Evolutionary conservation across 2,113 vertebrate genomes (phyloP), one percentile per base, ranked within the genome.

Genomic region (Antennarius striatus): DNA sequence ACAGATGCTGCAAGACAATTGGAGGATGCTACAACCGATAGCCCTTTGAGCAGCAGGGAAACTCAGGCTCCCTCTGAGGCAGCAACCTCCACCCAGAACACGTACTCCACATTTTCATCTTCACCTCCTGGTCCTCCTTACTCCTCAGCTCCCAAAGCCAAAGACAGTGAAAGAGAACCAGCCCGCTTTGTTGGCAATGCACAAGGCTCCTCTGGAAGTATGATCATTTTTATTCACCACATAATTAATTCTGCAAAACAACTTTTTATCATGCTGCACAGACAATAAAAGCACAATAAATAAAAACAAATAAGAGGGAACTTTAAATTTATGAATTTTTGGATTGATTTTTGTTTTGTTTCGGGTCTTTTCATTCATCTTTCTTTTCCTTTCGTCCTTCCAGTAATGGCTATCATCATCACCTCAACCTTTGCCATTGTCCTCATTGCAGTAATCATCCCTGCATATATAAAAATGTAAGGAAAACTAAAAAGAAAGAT

Each of bases 391-490:
- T 28, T 59, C 13, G 3, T 58, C 2, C 0, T 68, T 80, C 28
- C 79, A 71, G 93, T 90, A 28, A 95, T 83, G 0, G 70, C 81
- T n/a, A 86, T 97, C 58, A 85, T 96, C 28, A 92, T 96, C 48
- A 82, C 94, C 8, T 93, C 92, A 0, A 68, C 92, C 52, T 74
- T 90, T 71, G 92, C 90, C 57, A 90, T 97, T 46, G 56, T 93
- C 16, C 86, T 93, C 8, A 77, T 91, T 7, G 83, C 92, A 60
- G 73, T 88, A 40, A 88, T 92, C 22, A 90, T 89, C 11, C 12
- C 95, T 60, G 94, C 87, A 72, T 96, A 94, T 52, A 14, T 95
- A 55, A 96, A 91, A 93, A 86, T 84, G 96, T 97, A 73, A 91
- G 32, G 32, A 36, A 36, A 36, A 7, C 32, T 36, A 7, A 7